Evolutionary conservation across 2,888 invertebrate species (phyloP).

Genomic region (Harpagoxenus sublaevis): DNA sequence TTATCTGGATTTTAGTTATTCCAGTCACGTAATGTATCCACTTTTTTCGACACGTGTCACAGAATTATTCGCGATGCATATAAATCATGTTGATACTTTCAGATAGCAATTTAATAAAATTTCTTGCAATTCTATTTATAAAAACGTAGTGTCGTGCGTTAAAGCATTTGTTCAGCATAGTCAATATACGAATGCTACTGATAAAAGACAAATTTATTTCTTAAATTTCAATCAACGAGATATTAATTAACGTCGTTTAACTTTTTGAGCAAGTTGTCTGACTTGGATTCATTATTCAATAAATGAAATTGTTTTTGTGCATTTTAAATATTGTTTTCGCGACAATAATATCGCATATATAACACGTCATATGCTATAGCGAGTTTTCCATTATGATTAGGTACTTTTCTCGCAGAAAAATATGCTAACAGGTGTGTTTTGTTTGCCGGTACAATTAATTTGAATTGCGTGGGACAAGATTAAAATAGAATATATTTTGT

Average conservation of each 20-base stretch:
- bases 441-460: conserved; percentile 20
- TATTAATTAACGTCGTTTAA: neutral
- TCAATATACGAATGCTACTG: neutral
- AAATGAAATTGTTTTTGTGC: neutral
- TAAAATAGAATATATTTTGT: neutral
- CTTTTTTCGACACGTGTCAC: conserved; percentile 1
- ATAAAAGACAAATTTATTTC: neutral
- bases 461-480: neutral
- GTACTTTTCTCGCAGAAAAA: neutral
- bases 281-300: neutral
- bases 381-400: neutral
- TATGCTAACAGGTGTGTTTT: neutral
- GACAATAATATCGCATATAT: neutral
- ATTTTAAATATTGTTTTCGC: neutral
- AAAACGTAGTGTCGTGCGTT: neutral
- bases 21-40: neutral
- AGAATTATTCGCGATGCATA: neutral
- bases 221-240: neutral
- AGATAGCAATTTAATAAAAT: neutral
- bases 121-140: neutral
- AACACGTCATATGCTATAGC: neutral
- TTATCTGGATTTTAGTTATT: conserved; percentile 8
- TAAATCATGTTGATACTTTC: conserved; percentile 2
- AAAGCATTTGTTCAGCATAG: neutral
- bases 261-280: neutral